A percentile compares a stretch with the other conserved stretches of the same genome.
phyloP scores from a whole-genome alignment of 1,140 invertebrate species.

The Drosophila murphyi region DNA sequence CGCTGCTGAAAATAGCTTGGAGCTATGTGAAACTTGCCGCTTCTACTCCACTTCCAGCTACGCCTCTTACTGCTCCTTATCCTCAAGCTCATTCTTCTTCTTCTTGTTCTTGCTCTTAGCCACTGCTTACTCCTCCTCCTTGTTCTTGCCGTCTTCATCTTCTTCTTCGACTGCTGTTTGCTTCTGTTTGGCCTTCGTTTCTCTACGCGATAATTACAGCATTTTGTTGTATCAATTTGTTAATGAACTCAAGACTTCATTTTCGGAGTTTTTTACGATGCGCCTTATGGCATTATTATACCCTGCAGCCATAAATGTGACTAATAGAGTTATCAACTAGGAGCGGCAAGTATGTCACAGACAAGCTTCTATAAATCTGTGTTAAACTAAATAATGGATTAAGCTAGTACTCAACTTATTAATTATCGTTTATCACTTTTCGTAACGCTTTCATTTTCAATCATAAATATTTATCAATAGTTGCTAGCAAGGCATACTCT shows the following conservation, averaged over 20 bases:
- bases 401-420: too few species aligned
- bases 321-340: neutral
- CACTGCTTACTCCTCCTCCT: slow-evolving; percentile 4
- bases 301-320: neutral
- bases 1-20: slow-evolving; percentile 75
- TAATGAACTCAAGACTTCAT: slow-evolving; percentile 70
- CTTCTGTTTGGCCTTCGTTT: slow-evolving; percentile 53
- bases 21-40: slow-evolving; percentile 59
- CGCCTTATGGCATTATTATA: slow-evolving; percentile 47
- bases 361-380: too few species aligned
- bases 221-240: slow-evolving; percentile 82
- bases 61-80: neutral
- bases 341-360: too few species aligned
- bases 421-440: too few species aligned
- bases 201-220: slow-evolving; percentile 74
- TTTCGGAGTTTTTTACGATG: slow-evolving; percentile 43
- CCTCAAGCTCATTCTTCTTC: neutral
- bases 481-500: too few species aligned
- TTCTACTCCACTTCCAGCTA: neutral
- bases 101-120: neutral
- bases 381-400: too few species aligned
- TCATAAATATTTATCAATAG: too few species aligned
- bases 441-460: too few species aligned
- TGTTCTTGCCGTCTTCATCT: slow-evolving; percentile 7
- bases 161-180: slow-evolving; percentile 9